Evolutionary conservation across 2,797 vertebrate species (phyloP).

Genomic region (Halcyon leucocephala): DNA sequence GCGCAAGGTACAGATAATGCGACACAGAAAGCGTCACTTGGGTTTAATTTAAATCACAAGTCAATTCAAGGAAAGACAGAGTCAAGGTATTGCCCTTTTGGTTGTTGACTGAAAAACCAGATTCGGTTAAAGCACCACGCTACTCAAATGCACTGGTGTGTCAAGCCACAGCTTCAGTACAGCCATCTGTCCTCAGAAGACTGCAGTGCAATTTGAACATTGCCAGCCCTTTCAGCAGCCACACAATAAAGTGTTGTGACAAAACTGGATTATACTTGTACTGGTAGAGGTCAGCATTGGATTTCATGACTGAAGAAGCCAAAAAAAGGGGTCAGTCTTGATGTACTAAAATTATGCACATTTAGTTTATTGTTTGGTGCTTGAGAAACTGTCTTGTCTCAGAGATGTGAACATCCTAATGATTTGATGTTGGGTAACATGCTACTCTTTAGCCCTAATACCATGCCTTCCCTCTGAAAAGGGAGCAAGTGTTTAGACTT

Average conservation of each 20-base stretch:
- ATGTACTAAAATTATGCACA: not conserved
- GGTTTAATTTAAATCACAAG: not conserved
- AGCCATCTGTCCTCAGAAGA: not conserved
- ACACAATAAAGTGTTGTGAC: not conserved
- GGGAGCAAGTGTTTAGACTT: not conserved
- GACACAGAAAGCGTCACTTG: not conserved
- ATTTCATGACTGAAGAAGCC: not conserved
- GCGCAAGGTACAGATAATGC: rapidly evolving
- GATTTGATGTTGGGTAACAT: too few species aligned
- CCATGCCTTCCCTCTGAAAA: not conserved
- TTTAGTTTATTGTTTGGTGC: not conserved
- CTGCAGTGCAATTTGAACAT: not conserved
- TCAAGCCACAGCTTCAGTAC: not conserved
- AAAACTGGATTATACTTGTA: not conserved
- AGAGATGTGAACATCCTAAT: not conserved
- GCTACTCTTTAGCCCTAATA: not conserved
- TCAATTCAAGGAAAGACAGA: not conserved
- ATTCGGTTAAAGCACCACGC: not conserved
- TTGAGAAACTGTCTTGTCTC: not conserved
- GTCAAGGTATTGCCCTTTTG: not conserved
- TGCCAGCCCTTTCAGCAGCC: not conserved
- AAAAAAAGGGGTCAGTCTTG: not conserved
- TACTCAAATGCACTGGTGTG: not conserved
- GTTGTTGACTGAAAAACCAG: not conserved
- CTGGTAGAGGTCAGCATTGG: not conserved